phyloP scores from a whole-genome alignment of 2,797 vertebrate species.

The Echeneis naucrates region DNA sequence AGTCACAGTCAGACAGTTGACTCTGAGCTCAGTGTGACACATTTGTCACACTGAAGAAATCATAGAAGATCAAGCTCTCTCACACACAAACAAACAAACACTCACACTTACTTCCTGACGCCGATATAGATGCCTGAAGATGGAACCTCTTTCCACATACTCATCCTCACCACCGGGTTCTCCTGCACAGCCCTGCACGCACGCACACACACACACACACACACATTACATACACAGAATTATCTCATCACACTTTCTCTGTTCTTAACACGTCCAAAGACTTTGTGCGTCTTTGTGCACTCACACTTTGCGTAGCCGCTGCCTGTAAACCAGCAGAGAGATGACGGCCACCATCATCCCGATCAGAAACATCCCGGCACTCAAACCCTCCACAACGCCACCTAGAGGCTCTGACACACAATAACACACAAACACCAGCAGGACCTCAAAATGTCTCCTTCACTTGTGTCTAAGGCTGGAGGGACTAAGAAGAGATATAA shows the following conservation, averaged over 20 bases:
- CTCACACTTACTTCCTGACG: constrained; percentile 87
- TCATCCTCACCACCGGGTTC: constrained; percentile 89
- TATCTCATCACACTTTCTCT: too few species aligned
- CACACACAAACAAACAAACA: constrained; percentile 15
- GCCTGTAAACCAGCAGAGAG: constrained; percentile 92
- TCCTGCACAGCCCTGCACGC: constrained; percentile 88
- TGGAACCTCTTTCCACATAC: constrained; percentile 90
- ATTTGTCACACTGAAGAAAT: constrained; percentile 11
- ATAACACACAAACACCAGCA: constrained; percentile 29
- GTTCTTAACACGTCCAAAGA: background rate
- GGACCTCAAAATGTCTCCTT: too few species aligned
- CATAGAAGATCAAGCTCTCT: background rate
- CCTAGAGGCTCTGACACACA: constrained; percentile 88
- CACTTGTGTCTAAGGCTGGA: background rate
- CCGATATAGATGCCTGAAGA: constrained; percentile 90
- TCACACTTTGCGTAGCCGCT: constrained; percentile 90
- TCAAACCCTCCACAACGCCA: constrained; percentile 94
- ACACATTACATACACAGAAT: constrained; percentile 10
- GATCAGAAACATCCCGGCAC: constrained; percentile 92
- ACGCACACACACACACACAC: constrained; percentile 33
- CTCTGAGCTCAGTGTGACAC: constrained; percentile 35
- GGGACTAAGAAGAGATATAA: background rate
- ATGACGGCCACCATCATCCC: constrained; percentile 89
- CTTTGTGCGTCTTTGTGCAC: constrained; percentile 34
- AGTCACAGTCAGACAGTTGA: constrained; percentile 36